Base-by-base conservation (phyloP, 2,797 vertebrate species). In the Falco biarmicus region DNA sequence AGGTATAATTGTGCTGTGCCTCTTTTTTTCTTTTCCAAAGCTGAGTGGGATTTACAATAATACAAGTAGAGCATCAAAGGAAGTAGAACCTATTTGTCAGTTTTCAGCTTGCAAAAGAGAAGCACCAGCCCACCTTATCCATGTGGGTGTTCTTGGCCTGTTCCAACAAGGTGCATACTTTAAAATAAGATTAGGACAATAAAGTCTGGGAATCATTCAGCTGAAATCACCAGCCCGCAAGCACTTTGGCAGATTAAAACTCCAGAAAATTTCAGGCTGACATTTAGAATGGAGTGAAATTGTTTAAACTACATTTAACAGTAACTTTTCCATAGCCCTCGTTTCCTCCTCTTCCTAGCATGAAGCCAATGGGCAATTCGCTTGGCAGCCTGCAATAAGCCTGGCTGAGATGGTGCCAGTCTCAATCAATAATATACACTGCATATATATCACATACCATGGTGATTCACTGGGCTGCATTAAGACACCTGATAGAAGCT, bases 101-200 rank as follows among this genome's bases (percentile, higher is more conserved):
- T 85, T 95, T 96, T 86, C 92, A 95, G 73, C 92, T 84, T 71
- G 87, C 39, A 47, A 93, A 87, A 94, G 88, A 95, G 96, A 97
- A 97, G 92, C 87, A 95, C 84, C 96, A 92, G 84, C 94, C 86
- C 96, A 97, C 96, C 97, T 97, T 74, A 83, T 90, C 75, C 92
- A 84, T 95, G 98, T 98, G 97, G 97, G 97, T 95, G 96, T 97
- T 96, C 81, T 96, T 96, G 96, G 98, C 92, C 96, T 97, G 94
- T 97, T 96, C 73, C 95, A 96, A 68, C 84, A 96, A 97, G 97
- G 96, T 97, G 57, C 91, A 87, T 15, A 29, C 96, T 87, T 98
- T 97, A 95, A 95, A 97, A 96, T 97, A 97, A 95, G 93, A 95
- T 87, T 97, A 94, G 89, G 96, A 97, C 94, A 97, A 97, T 96